Base-by-base conservation (phyloP, 2,888 invertebrate genomes). In the Dasysyrphus tricinctus region DNA sequence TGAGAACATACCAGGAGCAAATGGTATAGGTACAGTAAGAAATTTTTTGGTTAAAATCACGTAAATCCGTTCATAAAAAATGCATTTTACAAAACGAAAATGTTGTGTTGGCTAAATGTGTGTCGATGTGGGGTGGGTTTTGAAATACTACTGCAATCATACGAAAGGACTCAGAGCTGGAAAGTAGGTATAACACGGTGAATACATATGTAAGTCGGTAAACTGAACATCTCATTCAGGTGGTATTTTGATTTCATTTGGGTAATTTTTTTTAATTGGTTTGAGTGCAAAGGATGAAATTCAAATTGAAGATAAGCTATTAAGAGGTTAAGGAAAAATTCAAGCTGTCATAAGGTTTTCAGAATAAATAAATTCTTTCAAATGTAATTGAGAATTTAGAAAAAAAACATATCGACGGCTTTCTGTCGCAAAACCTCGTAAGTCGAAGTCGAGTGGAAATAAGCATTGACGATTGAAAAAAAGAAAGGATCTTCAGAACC, bases 21-120 rank as follows among this genome's bases (percentile, higher is more conserved):
- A 11, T 39, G 47, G 0, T 2, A 9, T 19, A 16, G 49, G 24
- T 24, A n/a, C n/a, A 24, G 24, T 24, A 12, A 3, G n/a, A 14
- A 29, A 29, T 3, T 39, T 39, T 69, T 54, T 11, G 51, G 34
- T 54, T 9, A 39, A 37, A 37, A 54, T 39, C 37, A 69, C 39
- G 12, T 54, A 39, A 51, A 51, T 19, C 0, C n/a, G 0, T 37
- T 67, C 4, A 69, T 54, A 34, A 69, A 67, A 69, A 39, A 69
- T 69, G 32, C 51, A 67, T 32, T 61, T 29, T 14, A 29, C 42
- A 24, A 29, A 61, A 47, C 1, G 29, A 47, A 32, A 16, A 19
- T 16, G 8, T 39, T 61, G 7, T 61, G 42, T 14, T 39, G 42
- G n/a, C 34, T 16, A 16, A 57, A 34, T 34, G n/a, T 57, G 34